These are phyloP conservation scores for Cathartes aura DNA, from an alignment of 2,113 vertebrate genomes.

Conservation along the genomic window DNA sequence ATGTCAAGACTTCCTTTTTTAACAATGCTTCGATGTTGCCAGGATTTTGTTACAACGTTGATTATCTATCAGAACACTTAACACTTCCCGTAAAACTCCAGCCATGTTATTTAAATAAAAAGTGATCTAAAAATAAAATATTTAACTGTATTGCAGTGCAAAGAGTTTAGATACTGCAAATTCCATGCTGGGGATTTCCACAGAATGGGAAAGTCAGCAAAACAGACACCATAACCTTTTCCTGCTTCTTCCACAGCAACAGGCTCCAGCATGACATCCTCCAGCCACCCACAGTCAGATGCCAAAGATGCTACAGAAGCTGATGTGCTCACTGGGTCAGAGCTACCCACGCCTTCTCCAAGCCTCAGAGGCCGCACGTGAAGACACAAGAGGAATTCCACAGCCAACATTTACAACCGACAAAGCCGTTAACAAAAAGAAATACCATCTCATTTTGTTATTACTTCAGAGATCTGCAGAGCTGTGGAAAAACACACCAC, in stretches of 20 bases:
- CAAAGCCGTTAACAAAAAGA: neutral
- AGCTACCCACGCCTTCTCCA: neutral
- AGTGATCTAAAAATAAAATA: neutral
- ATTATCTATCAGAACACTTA: neutral
- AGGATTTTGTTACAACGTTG: neutral
- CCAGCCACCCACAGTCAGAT: neutral
- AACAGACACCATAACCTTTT: neutral
- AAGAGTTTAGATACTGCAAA: neutral
- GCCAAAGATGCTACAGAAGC: neutral
- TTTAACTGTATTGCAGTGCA: neutral
- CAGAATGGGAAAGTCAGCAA: neutral
- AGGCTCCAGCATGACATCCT: neutral
- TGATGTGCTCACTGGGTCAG: neutral
- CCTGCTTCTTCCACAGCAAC: neutral
- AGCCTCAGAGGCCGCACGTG: neutral
- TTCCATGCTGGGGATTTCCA: neutral
- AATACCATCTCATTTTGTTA: neutral
- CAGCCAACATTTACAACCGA: rapidly evolving
- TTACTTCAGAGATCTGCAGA: neutral
- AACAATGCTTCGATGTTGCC: neutral
- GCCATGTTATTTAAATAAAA: neutral
- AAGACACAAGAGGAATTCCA: neutral
- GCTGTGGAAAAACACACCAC: neutral
- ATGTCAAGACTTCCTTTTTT: neutral
- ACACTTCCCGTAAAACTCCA: neutral